Evolutionary conservation across 2,113 vertebrate species (phyloP).

Genomic region (Lophura nycthemera): DNA sequence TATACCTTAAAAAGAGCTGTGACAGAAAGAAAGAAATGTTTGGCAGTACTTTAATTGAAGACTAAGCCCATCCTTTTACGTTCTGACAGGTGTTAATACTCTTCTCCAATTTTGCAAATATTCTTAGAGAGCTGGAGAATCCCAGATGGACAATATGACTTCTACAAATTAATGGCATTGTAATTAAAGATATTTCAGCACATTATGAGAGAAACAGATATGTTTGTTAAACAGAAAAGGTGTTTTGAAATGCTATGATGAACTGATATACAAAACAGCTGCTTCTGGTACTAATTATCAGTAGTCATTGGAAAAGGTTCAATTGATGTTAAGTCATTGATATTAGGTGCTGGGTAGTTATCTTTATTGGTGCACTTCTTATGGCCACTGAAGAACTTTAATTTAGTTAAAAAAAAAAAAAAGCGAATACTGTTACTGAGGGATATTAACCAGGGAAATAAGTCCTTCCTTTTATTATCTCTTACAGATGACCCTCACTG

Average conservation of each 20-base stretch:
- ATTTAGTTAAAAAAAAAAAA: neutral
- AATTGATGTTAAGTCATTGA: neutral
- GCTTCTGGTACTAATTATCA: slow-evolving; percentile 36
- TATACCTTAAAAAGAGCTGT: neutral
- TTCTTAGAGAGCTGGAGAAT: neutral
- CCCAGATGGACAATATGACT: slow-evolving; percentile 40
- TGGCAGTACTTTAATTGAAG: slow-evolving; percentile 39
- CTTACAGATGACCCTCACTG: neutral
- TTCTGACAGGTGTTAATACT: slow-evolving; percentile 54
- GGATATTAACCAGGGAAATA: neutral
- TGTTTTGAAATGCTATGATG: slow-evolving; percentile 34
- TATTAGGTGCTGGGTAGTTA: neutral
- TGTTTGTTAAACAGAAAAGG: slow-evolving; percentile 36
- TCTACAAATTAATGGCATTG: neutral
- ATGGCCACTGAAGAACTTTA: neutral
- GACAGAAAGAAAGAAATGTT: neutral
- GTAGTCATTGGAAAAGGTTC: slow-evolving; percentile 14
- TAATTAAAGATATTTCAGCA: slow-evolving; percentile 26
- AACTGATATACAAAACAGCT: slow-evolving; percentile 24
- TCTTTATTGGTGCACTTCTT: neutral
- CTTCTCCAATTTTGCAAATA: slow-evolving; percentile 3
- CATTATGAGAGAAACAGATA: neutral
- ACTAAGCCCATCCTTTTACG: neutral
- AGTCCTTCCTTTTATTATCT: neutral
- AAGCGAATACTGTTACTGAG: neutral